A percentile compares a stretch with the other conserved stretches of the same genome.
Evolutionary conservation across 2,888 invertebrate species (phyloP).

Genomic region (Watsonalla cultraria): DNA sequence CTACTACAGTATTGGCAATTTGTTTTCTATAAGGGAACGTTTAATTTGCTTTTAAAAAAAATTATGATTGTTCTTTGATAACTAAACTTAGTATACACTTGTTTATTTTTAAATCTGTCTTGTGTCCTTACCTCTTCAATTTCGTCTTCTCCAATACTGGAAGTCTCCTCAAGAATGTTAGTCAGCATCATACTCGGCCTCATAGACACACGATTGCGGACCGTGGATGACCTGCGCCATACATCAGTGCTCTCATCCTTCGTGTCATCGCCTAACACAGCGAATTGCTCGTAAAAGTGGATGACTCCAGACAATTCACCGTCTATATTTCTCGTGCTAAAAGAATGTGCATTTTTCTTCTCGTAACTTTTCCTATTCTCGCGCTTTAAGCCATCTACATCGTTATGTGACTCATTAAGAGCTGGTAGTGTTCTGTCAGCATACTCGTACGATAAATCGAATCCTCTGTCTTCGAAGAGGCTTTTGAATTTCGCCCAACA

Average conservation of each 20-base stretch:
- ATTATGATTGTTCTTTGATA: no score
- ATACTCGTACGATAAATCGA: constrained; percentile 67
- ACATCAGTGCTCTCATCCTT: constrained; percentile 42
- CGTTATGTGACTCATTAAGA: constrained; percentile 34
- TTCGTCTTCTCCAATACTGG: constrained; percentile 41
- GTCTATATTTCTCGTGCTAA: constrained; percentile 31
- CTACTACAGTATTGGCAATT: no score
- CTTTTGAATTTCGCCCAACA: constrained; percentile 67
- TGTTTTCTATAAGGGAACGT: no score
- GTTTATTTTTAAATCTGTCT: not conserved
- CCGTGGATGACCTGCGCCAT: constrained; percentile 37
- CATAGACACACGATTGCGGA: constrained; percentile 58
- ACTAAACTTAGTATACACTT: not conserved
- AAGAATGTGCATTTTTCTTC: constrained; percentile 13
- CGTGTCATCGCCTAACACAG: constrained; percentile 49
- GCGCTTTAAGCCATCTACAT: constrained; percentile 44
- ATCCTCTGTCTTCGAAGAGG: constrained; percentile 65
- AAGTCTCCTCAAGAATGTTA: constrained; percentile 63
- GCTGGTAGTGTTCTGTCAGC: constrained; percentile 27
- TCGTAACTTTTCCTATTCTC: constrained; percentile 36
- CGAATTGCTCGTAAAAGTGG: constrained; percentile 71
- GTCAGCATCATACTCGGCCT: constrained; percentile 64
- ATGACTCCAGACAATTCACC: constrained; percentile 47
- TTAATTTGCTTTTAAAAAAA: no score
- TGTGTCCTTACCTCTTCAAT: constrained; percentile 54